Base-by-base conservation (phyloP, 1,140 invertebrate genomes). In the Varroa destructor region DNA sequence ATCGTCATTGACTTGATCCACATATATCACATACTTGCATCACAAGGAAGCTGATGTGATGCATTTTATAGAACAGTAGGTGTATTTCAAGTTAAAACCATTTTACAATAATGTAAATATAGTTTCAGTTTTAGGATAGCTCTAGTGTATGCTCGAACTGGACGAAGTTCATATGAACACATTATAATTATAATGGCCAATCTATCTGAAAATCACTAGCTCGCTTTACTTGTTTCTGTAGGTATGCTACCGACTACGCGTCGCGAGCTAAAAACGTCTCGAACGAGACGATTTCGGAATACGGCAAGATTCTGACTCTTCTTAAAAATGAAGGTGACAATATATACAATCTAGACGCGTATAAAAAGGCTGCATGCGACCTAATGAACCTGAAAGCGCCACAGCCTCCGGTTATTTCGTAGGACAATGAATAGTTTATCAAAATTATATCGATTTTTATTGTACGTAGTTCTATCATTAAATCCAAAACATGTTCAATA, bases 341-440 rank as follows among this genome's bases (percentile, higher is more conserved):
- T 8, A 40, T 8, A 2, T 67, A 67, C 46, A 67, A 67, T 67
- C 46, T 67, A 46, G 61, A 67, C 46, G 10, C 61, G 37, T 67
- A 67, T 46, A 67, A 67, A 37, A 67, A 67, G 46, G 61, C 61
- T 2, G 61, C 40, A 1, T 40, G 40, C 12, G 61, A 12, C 10
- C 61, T 67, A 12, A 67, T 67, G 61, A 67, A 67, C 40, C 36
- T 67, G 61, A 67, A 67, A 67, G 3, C 61, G 61, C 12, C 10
- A 4, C 61, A 67, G 46, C 14, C 40, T 67, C 14, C 14, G 46
- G 4, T 51, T 8, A 8, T 51, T 3, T 51, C 46, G 46, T 51
- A 51, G 46, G 8, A 5, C 4, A 51, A 5, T 5, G 3, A 3
- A 51, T 51, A 8, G 3, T 51, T 4, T 51, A 8, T 8, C 46